Conservation (phyloP, 2,797 vertebrate species). For the Mus caroli region DNA sequence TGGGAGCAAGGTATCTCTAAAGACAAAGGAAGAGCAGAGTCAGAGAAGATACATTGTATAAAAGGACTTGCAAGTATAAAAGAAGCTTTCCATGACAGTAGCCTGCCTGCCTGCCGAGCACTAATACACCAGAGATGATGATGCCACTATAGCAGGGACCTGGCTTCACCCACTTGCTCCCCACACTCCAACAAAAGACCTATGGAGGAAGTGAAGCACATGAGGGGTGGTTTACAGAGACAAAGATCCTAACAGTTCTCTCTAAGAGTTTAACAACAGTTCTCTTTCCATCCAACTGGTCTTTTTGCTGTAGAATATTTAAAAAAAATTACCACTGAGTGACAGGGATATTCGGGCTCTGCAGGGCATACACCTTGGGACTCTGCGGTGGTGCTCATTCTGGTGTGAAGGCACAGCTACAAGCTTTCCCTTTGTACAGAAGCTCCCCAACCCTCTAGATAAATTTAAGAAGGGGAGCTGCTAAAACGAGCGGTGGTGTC, state of each 20-base stretch:
- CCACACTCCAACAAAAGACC: background rate
- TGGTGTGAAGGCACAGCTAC: background rate
- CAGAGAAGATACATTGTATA: background rate
- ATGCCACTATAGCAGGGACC: background rate
- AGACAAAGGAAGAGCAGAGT: background rate
- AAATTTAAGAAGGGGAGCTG: background rate
- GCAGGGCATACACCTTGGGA: too few species aligned
- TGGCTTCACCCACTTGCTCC: background rate
- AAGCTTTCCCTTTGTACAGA: background rate
- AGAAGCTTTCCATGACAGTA: background rate
- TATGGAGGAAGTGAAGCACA: background rate
- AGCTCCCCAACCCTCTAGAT: background rate
- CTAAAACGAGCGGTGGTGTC: background rate
- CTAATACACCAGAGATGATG: background rate
- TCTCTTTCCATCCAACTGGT: background rate
- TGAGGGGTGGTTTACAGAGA: background rate
- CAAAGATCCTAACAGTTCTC: background rate
- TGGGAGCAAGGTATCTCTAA: background rate
- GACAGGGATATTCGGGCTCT: background rate
- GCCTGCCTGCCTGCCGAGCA: too few species aligned
- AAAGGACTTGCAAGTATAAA: background rate
- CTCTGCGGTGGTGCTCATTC: background rate
- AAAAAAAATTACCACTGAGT: background rate
- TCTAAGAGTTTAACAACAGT: background rate
- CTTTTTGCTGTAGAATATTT: background rate